Conservation (phyloP, 1,140 invertebrate genomes). For the Antheraea mylitta region DNA sequence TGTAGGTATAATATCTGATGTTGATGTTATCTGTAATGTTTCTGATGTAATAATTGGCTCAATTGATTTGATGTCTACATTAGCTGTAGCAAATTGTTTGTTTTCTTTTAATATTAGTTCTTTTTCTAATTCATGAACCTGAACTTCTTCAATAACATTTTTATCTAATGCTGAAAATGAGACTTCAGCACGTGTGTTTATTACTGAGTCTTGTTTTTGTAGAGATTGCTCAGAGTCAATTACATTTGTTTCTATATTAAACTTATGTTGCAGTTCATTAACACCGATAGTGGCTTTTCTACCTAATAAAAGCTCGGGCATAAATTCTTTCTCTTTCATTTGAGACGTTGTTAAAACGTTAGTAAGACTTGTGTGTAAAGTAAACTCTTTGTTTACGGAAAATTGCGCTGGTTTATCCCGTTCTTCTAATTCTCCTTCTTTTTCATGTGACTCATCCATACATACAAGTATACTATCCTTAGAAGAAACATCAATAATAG, state of each 20-base stretch:
- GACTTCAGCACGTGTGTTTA: slow-evolving; percentile 44
- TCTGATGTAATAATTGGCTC: slow-evolving; percentile 56
- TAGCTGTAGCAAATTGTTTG: slow-evolving; percentile 38
- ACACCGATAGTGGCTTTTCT: slow-evolving; percentile 80
- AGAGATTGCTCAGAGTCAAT: slow-evolving; percentile 79
- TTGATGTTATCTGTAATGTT: slow-evolving; percentile 42
- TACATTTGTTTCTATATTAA: slow-evolving; percentile 79
- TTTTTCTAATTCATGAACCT: slow-evolving; percentile 58
- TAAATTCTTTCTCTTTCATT: slow-evolving; percentile 80
- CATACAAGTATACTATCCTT: slow-evolving; percentile 82
- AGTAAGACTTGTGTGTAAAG: slow-evolving; percentile 80
- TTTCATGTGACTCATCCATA: slow-evolving; percentile 81
- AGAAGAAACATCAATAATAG: slow-evolving; percentile 79
- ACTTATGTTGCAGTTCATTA: slow-evolving; percentile 79
- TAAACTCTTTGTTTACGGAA: slow-evolving; percentile 78
- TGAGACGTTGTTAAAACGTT: slow-evolving; percentile 80
- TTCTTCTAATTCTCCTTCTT: slow-evolving; percentile 80
- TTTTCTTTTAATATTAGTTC: slow-evolving; percentile 43
- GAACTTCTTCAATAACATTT: slow-evolving; percentile 66
- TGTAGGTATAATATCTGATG: slow-evolving; percentile 30
- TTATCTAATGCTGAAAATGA: slow-evolving; percentile 70
- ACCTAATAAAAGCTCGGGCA: slow-evolving; percentile 60
- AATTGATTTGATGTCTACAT: slow-evolving; percentile 46
- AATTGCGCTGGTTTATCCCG: slow-evolving; percentile 71
- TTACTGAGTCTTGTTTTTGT: slow-evolving; percentile 38